These are phyloP conservation scores for Helarctos malayanus DNA, from an alignment of 2,797 vertebrate genomes.

Conservation along the genomic window DNA sequence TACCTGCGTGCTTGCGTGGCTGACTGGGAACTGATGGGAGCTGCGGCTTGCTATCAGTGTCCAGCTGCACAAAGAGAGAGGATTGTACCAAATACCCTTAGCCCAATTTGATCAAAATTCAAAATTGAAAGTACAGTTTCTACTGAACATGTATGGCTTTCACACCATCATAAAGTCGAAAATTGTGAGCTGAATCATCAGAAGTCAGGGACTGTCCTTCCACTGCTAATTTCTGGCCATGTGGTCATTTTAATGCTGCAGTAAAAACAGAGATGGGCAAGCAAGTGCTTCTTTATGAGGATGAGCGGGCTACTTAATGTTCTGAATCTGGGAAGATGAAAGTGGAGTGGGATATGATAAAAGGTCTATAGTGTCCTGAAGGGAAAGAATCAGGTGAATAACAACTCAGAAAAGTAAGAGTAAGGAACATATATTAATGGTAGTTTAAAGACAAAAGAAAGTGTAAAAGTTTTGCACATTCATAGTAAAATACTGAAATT, in stretches of 20 bases:
- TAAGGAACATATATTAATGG: neutral
- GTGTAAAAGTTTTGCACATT: neutral
- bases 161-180: neutral
- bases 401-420: constrained; percentile 55
- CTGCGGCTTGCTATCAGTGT: neutral
- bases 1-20: neutral
- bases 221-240: constrained; percentile 56
- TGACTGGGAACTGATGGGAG: neutral
- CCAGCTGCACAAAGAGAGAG: neutral
- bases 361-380: constrained; percentile 60
- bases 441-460: constrained; percentile 62
- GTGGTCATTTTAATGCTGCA: constrained; percentile 73
- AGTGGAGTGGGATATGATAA: constrained; percentile 55
- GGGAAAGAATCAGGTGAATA: constrained; percentile 63
- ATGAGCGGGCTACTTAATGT: constrained; percentile 39
- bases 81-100: neutral
- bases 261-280: constrained; percentile 70
- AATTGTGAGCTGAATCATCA: neutral
- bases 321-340: constrained; percentile 60
- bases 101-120: neutral
- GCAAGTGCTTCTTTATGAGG: constrained; percentile 62
- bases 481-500: neutral
- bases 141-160: neutral
- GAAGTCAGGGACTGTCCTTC: neutral
- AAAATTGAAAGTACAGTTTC: neutral